These are phyloP conservation scores for Pseudococcus jackbeardsleyi DNA, from an alignment of 2,888 invertebrate species.

Conservation along the genomic window DNA sequence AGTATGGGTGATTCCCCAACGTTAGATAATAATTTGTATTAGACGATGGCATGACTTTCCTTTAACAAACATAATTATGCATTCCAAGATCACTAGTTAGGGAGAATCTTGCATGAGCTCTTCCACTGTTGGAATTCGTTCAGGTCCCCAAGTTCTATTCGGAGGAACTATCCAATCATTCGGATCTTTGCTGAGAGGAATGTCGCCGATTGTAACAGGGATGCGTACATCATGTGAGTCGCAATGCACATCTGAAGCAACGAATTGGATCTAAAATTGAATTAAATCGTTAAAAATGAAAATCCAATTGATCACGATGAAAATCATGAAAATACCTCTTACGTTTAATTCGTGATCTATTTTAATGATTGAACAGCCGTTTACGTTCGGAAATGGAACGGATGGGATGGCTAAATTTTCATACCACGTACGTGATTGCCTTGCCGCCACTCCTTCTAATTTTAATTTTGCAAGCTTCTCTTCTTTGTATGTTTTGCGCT, in stretches of 20 bases:
- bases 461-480: constrained; percentile 58
- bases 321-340: background rate
- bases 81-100: constrained; percentile 7
- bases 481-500: constrained; percentile 54
- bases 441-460: constrained; percentile 65
- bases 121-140: no score
- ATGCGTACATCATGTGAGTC: constrained; percentile 57
- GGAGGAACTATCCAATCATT: constrained; percentile 16
- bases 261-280: constrained; percentile 62
- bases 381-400: constrained; percentile 62
- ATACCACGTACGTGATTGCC: constrained; percentile 65
- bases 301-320: background rate
- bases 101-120: background rate
- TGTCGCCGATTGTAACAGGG: constrained; percentile 65
- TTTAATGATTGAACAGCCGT: constrained; percentile 64
- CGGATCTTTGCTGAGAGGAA: constrained; percentile 63
- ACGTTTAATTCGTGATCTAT: constrained; percentile 65
- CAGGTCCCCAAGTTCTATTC: no score
- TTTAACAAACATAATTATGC: no score
- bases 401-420: constrained; percentile 64
- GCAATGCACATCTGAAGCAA: constrained; percentile 58
- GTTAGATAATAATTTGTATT: no score
- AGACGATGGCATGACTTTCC: no score
- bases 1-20: no score
- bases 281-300: background rate